Percentiles rank a stretch among this genome's conserved stretches.
These are phyloP conservation scores for Diplodus sargus DNA, from an alignment of 2,797 vertebrate genomes.

Conservation along the genomic window DNA sequence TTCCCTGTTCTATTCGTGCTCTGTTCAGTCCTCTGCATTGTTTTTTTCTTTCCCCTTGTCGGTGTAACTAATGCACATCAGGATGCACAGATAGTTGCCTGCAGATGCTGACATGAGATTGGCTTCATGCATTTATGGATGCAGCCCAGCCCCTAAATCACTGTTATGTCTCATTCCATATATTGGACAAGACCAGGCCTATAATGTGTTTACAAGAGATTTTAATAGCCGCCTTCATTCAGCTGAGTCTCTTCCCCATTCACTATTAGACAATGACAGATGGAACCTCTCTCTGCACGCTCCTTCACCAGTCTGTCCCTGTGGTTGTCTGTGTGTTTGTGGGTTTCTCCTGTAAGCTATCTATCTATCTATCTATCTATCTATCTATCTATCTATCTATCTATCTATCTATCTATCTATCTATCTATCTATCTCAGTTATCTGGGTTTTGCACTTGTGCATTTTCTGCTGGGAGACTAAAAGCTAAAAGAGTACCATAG, in stretches of 20 bases:
- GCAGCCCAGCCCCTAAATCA: conserved; percentile 43
- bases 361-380: neutral
- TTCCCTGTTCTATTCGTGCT: conserved; percentile 12
- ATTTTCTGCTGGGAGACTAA: neutral
- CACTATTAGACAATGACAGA: conserved; percentile 59
- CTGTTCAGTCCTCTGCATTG: neutral
- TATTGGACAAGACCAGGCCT: conserved; percentile 62
- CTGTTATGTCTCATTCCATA: conserved; percentile 58
- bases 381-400: neutral
- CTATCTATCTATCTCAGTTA: too few species aligned
- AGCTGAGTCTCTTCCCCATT: conserved; percentile 48
- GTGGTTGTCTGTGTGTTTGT: conserved; percentile 14
- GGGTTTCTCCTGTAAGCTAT: neutral
- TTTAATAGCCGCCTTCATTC: conserved; percentile 64
- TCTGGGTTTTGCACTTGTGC: neutral
- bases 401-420: too few species aligned
- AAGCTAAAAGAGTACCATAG: too few species aligned
- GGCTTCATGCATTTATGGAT: conserved; percentile 76
- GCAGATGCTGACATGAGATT: conserved; percentile 60
- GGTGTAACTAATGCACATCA: conserved; percentile 51
- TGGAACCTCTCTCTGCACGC: conserved; percentile 45
- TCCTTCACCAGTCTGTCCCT: conserved; percentile 35
- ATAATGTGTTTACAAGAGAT: conserved; percentile 70
- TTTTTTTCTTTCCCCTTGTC: conserved; percentile 1
- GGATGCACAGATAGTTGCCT: conserved; percentile 57